phyloP scores from a whole-genome alignment of 2,113 vertebrate genomes.

The Ovibos moschatus region DNA sequence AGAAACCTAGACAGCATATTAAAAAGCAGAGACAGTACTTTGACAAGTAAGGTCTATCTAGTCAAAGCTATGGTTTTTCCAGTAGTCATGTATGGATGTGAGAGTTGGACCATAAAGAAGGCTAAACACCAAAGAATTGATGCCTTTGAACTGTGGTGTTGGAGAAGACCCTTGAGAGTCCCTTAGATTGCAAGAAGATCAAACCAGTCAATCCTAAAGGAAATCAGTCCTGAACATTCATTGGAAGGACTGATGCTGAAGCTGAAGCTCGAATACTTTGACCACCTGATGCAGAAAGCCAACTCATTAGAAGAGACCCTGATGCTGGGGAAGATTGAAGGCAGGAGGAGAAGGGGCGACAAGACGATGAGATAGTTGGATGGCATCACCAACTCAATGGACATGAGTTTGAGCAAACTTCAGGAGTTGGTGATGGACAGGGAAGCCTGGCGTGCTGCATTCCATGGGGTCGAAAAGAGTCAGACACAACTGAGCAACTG shows the following conservation, averaged over 20 bases:
- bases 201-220: not conserved
- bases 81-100: not conserved
- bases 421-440: not conserved
- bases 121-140: not conserved
- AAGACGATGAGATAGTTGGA: not conserved
- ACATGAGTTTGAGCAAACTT: not conserved
- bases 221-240: not conserved
- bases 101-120: not conserved
- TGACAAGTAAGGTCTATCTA: not conserved
- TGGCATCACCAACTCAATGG: not conserved
- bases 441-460: not conserved
- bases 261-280: not conserved
- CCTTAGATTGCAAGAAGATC: not conserved
- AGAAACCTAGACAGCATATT: not conserved
- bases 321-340: not conserved
- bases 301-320: not conserved
- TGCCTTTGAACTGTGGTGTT: not conserved
- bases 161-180: not conserved
- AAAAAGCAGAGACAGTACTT: not conserved
- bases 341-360: not conserved
- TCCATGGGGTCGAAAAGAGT: not conserved
- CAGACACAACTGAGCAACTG: not conserved
- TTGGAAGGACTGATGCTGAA: not conserved
- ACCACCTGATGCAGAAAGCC: not conserved
- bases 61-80: not conserved